Conservation (phyloP, 2,888 invertebrate species). For the Plebejus melissa region DNA sequence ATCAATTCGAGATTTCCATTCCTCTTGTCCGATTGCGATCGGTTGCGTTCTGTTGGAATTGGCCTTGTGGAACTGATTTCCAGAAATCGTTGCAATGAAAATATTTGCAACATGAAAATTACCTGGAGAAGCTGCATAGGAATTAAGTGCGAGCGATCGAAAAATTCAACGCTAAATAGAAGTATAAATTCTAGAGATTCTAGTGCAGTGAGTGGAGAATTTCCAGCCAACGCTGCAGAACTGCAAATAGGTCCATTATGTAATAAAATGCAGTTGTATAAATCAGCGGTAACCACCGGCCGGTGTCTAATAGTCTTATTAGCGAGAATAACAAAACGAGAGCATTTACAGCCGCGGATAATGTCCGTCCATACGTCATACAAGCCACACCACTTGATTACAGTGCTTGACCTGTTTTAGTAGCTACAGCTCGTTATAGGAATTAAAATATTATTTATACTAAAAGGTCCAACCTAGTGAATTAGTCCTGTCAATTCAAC, state of each 20-base stretch:
- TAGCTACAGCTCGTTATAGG: not conserved
- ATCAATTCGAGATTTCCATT: conserved; percentile 32
- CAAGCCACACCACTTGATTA: conserved; percentile 14
- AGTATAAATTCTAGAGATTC: not conserved
- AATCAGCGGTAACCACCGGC: conserved; percentile 15
- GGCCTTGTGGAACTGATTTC: not conserved
- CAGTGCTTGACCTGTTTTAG: not conserved
- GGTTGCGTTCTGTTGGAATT: not conserved
- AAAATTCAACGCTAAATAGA: not conserved
- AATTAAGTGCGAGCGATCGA: not conserved
- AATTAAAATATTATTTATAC: not conserved
- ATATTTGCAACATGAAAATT: not conserved
- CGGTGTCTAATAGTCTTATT: conserved; percentile 23
- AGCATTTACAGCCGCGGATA: not conserved
- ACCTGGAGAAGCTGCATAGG: not conserved
- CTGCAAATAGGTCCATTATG: not conserved
- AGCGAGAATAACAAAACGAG: conserved; percentile 14
- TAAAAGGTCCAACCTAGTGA: not conserved
- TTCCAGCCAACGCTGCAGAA: conserved; percentile 1
- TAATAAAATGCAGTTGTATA: conserved; percentile 25
- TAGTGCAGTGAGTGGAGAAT: not conserved
- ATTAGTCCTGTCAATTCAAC: too few species aligned
- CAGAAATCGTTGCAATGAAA: not conserved
- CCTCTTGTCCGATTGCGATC: conserved; percentile 14
- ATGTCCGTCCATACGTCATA: conserved; percentile 13